Conservation (phyloP, 2,113 vertebrate species). For the Nothobranchius furzeri region DNA sequence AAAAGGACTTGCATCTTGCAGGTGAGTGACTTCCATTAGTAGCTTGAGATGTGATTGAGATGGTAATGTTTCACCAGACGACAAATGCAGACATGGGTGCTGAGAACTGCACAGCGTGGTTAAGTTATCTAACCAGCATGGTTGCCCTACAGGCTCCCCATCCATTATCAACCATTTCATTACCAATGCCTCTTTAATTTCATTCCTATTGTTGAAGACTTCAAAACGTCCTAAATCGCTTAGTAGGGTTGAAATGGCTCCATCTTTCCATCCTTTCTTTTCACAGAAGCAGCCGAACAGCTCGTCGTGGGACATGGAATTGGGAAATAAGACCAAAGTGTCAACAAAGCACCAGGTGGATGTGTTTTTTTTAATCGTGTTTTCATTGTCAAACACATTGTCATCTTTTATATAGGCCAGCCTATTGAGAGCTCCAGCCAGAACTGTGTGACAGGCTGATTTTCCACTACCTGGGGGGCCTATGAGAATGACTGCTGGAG, state of each 20-base stretch:
- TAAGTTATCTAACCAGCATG: slow-evolving; percentile 82
- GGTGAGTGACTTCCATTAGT: slow-evolving; percentile 80
- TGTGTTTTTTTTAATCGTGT: neutral
- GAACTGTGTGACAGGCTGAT: slow-evolving; percentile 77
- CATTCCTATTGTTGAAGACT: neutral
- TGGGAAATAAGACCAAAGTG: slow-evolving; percentile 80
- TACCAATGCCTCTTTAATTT: neutral
- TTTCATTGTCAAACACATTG: slow-evolving; percentile 9
- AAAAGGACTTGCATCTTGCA: slow-evolving; percentile 76
- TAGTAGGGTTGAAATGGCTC: slow-evolving; percentile 68
- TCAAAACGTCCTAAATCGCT: slow-evolving; percentile 43
- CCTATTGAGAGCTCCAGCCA: slow-evolving; percentile 77
- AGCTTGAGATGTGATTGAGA: slow-evolving; percentile 67
- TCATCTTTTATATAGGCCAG: slow-evolving; percentile 56
- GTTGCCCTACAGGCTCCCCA: slow-evolving; percentile 69
- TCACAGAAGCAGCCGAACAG: slow-evolving; percentile 75
- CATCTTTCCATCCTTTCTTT: slow-evolving; percentile 77
- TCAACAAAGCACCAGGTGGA: slow-evolving; percentile 67
- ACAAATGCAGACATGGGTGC: slow-evolving; percentile 69
- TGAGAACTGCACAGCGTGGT: slow-evolving; percentile 71
- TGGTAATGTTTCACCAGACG: slow-evolving; percentile 75
- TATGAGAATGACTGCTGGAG: slow-evolving; percentile 77
- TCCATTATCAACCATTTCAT: slow-evolving; percentile 86
- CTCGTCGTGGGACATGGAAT: slow-evolving; percentile 78
- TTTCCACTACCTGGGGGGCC: slow-evolving; percentile 87